These are phyloP conservation scores for Nothoprocta pentlandii DNA, from an alignment of 2,113 vertebrate genomes.

Conservation along the genomic window DNA sequence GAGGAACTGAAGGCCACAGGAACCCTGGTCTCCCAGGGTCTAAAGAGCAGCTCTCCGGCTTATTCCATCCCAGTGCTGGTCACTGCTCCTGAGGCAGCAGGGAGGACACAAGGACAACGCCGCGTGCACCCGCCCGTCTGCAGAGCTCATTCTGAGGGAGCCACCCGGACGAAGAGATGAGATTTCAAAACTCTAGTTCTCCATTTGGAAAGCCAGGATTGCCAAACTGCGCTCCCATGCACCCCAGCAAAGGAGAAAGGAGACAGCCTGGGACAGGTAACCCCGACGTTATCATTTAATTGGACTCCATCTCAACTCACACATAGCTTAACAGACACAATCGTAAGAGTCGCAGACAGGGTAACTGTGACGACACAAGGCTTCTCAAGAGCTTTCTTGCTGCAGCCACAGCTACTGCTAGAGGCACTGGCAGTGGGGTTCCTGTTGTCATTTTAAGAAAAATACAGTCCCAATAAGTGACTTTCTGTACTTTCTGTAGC, in stretches of 20 bases:
- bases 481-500: background rate
- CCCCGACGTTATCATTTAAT: background rate
- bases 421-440: background rate
- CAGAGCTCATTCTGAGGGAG: background rate
- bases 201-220: background rate
- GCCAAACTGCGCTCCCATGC: background rate
- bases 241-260: background rate
- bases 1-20: conserved; percentile 19
- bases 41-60: background rate
- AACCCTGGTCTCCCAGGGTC: background rate
- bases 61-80: background rate
- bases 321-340: background rate
- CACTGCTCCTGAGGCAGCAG: conserved; percentile 12
- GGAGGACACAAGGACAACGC: conserved; percentile 32
- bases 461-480: no score
- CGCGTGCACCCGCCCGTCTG: background rate
- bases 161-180: background rate
- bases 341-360: background rate
- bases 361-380: background rate
- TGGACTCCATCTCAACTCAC: background rate
- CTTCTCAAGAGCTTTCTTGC: background rate
- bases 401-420: background rate
- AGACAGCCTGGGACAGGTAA: background rate
- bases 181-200: background rate
- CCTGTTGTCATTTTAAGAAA: no score